Evolutionary conservation across 2,113 vertebrate genomes (phyloP), one percentile per base, ranked within the genome.

Genomic region (Passer montanus): DNA sequence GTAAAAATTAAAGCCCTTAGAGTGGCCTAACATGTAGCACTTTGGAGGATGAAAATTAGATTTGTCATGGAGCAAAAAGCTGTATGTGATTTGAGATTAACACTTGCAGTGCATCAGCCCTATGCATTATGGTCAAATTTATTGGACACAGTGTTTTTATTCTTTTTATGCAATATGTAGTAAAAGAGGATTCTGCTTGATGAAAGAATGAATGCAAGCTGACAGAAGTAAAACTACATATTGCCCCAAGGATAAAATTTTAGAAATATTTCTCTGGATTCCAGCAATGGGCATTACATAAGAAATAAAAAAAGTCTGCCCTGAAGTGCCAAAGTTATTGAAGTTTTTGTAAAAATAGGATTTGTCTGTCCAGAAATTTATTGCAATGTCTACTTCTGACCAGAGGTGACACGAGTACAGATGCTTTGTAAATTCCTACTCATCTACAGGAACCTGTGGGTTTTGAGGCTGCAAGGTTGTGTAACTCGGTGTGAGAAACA

Each of bases 241-340:
- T 13, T 49, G 78, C 95, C 92, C 30, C 5, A 9, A 75, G 90
- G 84, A 60, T 79, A 87, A 90, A 93, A 58, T 87, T 94, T 30
- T 82, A 62, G 58, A 96, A 96, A 82, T 95, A 76, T 41, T 93
- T 93, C 58, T 85, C 62, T 82, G 78, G 75, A 66, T 89, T 96
- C 70, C 81, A 91, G 91, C 81, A 84, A 47, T 26, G 27, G 37
- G 7, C 35, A 52, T 96, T 96, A 56, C 2, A 3, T 94, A 96
- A 97, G 78, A 75, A 87, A 89, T 55, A 55, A 63, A 82, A 27
- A 67, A 76, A 53, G 39, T 72, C 73, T 95, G 73, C 92, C 95
- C 95, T 93, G 84, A 94, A 78, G 81, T 87, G 60, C 77, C 55
- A 60, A 68, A 89, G 72, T 82, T 95, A 87, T 84, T 72, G 77